Evolutionary conservation across 2,113 vertebrate species (phyloP).

Genomic region (Pangasianodon gigas): DNA sequence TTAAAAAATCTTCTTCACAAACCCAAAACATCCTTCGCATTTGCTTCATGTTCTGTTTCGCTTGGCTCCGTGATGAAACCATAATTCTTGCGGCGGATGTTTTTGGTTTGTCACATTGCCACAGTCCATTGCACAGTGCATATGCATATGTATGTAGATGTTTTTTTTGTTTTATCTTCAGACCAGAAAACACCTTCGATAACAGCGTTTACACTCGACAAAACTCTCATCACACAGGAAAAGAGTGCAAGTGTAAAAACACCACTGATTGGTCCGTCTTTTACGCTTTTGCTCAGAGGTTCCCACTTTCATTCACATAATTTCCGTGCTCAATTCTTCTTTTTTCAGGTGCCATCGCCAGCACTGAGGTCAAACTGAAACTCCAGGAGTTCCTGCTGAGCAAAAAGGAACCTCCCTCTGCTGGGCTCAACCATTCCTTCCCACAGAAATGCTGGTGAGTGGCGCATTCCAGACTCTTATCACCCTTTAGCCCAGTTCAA

Average conservation of each 20-base stretch:
- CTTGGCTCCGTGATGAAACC: not conserved
- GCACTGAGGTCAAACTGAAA: slow-evolving; percentile 92
- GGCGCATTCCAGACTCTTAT: not conserved
- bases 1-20: too few species aligned
- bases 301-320: not conserved
- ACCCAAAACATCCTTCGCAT: too few species aligned
- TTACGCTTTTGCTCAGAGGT: not conserved
- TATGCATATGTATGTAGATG: too few species aligned
- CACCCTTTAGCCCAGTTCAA: not conserved
- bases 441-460: slow-evolving; percentile 89
- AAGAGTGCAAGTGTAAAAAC: too few species aligned
- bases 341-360: slow-evolving; percentile 88
- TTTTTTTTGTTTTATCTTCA: too few species aligned
- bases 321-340: not conserved
- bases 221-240: too few species aligned
- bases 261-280: not conserved
- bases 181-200: too few species aligned
- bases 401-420: slow-evolving; percentile 85
- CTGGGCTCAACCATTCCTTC: slow-evolving; percentile 91
- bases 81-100: not conserved
- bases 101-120: not conserved
- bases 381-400: slow-evolving; percentile 94
- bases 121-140: not conserved
- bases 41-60: too few species aligned
- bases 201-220: not conserved